Evolutionary conservation across 1,140 invertebrate species (phyloP), one percentile per base, ranked within the genome.

Genomic region (Drosophila novamexicana): DNA sequence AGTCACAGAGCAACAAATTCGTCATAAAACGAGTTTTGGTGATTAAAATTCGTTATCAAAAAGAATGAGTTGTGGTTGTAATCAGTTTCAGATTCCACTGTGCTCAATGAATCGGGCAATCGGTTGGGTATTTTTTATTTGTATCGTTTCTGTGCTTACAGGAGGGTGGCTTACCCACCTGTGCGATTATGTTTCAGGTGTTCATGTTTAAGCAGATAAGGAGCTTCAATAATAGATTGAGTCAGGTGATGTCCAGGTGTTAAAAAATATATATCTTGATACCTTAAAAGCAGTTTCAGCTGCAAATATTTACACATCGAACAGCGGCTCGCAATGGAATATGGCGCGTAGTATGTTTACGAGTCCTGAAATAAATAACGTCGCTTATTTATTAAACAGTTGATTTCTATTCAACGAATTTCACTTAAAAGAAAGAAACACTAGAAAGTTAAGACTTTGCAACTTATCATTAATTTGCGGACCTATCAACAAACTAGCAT

Each of bases 151-250:
- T 49, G 2, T 63, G 36, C 52, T n/a, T 34, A 54, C 6, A 44
- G 10, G 12, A 18, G 29, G 7, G 18, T 6, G 2, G 10, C 45
- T 14, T 8, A 37, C 29, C 39, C 69, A 58, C 5, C 62, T 72
- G 69, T 37, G 5, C 54, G 70, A 72, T 59, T 59, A 36, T 59
- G 37, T 56, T 62, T 65, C 53, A 72, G 69, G 16, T 71, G 52
- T 22, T 36, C 39, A 39, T 40, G 7, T 22, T 3, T 57, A 44
- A 57, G 14, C 22, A 56, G 63, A 57, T 65, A 65, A 45, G 50
- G 10, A 9, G 49, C n/a, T 47, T 36, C 14, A 6, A 37, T 32
- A 16, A 9, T 9, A 12, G 39, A 6, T 16, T 2, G 7, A 7
- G 32, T 49, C 32, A 37, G 16, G 9, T 18, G 32, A 22, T 39